Conservation (phyloP, 2,113 vertebrate species). For the Anhinga anhinga region DNA sequence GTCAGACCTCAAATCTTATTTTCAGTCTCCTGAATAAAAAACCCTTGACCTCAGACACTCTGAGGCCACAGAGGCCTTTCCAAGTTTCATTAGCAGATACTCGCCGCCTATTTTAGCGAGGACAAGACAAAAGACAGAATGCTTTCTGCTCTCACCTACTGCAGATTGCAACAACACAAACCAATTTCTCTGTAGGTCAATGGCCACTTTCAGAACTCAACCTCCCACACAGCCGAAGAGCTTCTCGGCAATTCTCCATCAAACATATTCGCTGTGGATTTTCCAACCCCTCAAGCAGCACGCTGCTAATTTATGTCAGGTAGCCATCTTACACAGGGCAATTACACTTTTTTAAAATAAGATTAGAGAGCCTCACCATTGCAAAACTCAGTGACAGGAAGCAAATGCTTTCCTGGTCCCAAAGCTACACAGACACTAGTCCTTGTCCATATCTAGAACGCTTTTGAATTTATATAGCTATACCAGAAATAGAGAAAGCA, state of each 20-base stretch:
- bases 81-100: rapidly evolving
- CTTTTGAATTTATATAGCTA: not conserved
- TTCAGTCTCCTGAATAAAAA: not conserved
- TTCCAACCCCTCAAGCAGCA: not conserved
- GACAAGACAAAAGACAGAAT: not conserved
- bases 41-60: rapidly evolving
- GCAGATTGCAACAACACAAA: not conserved
- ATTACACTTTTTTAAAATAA: not conserved
- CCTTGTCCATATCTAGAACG: rapidly evolving
- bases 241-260: not conserved
- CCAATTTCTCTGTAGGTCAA: rapidly evolving
- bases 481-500: not conserved
- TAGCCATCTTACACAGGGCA: not conserved
- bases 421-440: not conserved
- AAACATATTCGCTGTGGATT: rapidly evolving
- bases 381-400: not conserved
- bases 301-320: not conserved
- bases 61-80: not conserved
- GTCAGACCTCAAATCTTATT: not conserved
- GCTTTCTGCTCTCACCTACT: not conserved
- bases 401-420: not conserved
- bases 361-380: not conserved
- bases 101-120: rapidly evolving
- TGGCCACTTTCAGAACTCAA: not conserved
- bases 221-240: not conserved